phyloP scores from a whole-genome alignment of 2,888 invertebrate genomes.

The Acleris holmiana region DNA sequence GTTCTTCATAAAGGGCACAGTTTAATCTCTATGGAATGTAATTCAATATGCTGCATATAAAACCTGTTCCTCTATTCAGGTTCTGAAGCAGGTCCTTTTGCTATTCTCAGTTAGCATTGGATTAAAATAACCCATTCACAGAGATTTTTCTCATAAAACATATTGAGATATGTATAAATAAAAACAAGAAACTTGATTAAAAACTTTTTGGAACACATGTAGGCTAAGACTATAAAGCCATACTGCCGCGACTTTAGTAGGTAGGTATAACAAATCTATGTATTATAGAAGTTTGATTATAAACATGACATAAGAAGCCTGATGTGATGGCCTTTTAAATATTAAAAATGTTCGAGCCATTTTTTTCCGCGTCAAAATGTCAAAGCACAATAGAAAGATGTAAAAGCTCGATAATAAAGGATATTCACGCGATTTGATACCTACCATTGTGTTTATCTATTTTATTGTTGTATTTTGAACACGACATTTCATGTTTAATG shows the following conservation, averaged over 20 bases:
- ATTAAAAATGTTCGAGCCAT: conserved; percentile 27
- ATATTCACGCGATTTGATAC: conserved; percentile 50
- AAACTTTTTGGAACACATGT: too few species aligned
- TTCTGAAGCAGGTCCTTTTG: conserved; percentile 36
- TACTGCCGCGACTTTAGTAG: too few species aligned
- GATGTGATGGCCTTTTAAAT: conserved; percentile 8
- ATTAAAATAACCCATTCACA: conserved; percentile 14
- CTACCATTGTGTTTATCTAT: conserved; percentile 36
- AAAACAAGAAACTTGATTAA: too few species aligned
- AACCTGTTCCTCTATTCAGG: conserved; percentile 37
- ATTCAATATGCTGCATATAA: conserved; percentile 37
- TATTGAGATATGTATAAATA: neutral
- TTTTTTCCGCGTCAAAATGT: conserved; percentile 44
- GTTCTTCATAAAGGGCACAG: conserved; percentile 34
- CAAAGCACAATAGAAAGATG: conserved; percentile 48
- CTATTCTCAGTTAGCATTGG: conserved; percentile 14
- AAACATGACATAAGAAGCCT: conserved; percentile 27
- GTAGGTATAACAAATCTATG: neutral
- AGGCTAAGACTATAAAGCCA: too few species aligned
- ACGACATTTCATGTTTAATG: conserved; percentile 44
- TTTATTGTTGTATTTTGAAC: conserved; percentile 32
- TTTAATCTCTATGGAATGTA: conserved; percentile 37
- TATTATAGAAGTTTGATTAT: conserved; percentile 9
- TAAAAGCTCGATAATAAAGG: conserved; percentile 47
- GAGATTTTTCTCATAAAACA: conserved; percentile 4